These are phyloP conservation scores for Phyllostomus discolor DNA, from an alignment of 2,113 vertebrate species.

Conservation along the genomic window DNA sequence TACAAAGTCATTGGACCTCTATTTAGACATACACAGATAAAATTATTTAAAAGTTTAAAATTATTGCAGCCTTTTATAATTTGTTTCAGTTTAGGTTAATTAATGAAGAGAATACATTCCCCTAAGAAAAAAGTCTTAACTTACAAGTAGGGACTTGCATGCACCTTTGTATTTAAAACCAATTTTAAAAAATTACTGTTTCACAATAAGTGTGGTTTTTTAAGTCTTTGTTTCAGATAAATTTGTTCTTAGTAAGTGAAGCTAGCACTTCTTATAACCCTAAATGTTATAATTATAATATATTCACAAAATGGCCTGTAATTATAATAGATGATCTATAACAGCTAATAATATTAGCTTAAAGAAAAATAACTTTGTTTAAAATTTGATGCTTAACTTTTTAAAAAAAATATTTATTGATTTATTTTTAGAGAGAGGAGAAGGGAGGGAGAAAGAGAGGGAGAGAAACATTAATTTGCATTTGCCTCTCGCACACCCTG, in stretches of 20 bases:
- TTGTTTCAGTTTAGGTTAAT: not conserved
- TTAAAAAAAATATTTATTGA: too few relatives aligned
- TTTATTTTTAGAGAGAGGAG: too few relatives aligned
- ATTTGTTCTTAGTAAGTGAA: constrained; percentile 28
- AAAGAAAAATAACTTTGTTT: not conserved
- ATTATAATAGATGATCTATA: not conserved
- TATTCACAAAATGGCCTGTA: not conserved
- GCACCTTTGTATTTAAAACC: not conserved
- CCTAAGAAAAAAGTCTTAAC: constrained; percentile 15
- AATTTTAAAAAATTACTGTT: not conserved
- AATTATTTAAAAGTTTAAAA: not conserved
- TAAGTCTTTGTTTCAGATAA: not conserved
- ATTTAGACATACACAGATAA: not conserved
- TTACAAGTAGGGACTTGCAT: not conserved
- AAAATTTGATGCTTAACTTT: constrained; percentile 18
- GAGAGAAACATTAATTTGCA: too few relatives aligned
- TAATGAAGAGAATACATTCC: not conserved
- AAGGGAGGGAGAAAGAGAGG: too few relatives aligned
- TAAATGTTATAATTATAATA: not conserved
- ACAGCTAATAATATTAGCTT: not conserved
- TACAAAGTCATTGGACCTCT: not conserved
- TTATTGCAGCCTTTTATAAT: not conserved
- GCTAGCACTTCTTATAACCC: not conserved
- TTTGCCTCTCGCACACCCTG: too few relatives aligned
- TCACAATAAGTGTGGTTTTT: not conserved